Evolutionary conservation across 2,113 vertebrate species (phyloP), one percentile per base, ranked within the genome.

Genomic region (Leptosomus discolor): DNA sequence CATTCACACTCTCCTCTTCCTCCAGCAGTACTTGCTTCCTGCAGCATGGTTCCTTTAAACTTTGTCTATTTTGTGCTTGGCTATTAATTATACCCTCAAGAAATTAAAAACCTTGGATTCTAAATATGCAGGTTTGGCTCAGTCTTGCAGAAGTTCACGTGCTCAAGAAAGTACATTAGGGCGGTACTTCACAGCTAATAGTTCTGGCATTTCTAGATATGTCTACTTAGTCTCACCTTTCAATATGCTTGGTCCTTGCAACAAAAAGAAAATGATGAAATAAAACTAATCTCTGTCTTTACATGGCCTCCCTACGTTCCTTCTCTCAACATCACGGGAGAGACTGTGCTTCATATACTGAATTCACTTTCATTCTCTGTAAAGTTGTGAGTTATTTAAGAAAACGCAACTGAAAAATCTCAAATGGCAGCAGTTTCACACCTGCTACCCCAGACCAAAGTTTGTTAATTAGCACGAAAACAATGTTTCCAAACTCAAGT

Each of bases 391-490:
- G 8, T 39, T 63, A 37, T 51, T 34, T 58, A 60, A 75, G 69
- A 53, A 32, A 87, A 53, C 39, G 10, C 18, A 83, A 19, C 0
- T 0, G n/a, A n/a, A 43, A 60, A 82, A 51, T 76, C 76, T 97
- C 76, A 64, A 69, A 43, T 41, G 18, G 74, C 51, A 61, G 23
- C 18, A 16, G 41, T 77, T 73, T 87, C 63, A 70, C 69, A 86
- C 73, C 71, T 91, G 74, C 43, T 90, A 30, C n/a, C 61, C 80
- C 65, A 95, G 67, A 32, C 67, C 43, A 14, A 85, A 85, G 26
- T 57, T 85, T 85, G 50, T 69, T 89, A 91, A 94, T 94, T 90
- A 88, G 70, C 84, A 30, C 54, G 91, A 71, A 86, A 91, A 29
- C 65, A 60, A 5, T 57, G 37, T 86, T 94, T 94, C 84, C 65